These are phyloP conservation scores for Heliopora coerulea DNA, from an alignment of 92 coral and sea anemone species.

Conservation along the genomic window DNA sequence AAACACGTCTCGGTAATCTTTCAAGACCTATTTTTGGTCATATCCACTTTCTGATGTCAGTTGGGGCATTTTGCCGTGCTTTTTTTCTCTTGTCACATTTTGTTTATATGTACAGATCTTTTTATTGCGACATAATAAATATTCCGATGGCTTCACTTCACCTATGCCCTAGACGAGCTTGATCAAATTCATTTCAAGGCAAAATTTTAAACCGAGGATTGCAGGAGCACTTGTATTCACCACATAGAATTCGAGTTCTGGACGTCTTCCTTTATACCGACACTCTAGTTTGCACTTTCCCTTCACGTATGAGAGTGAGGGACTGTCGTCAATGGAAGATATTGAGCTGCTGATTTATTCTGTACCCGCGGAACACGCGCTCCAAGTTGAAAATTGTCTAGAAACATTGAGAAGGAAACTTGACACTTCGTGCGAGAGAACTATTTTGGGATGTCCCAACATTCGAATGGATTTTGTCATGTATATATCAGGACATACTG, in stretches of 20 bases:
- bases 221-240: conserved; percentile 6
- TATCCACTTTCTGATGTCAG: background rate
- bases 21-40: background rate
- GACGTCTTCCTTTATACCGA: conserved; percentile 7
- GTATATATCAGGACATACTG: too few relatives aligned
- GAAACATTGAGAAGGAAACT: too few relatives aligned
- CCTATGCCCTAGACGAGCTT: conserved; percentile 2
- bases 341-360: too few relatives aligned
- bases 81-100: too few relatives aligned
- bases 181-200: conserved; percentile 13
- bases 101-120: too few relatives aligned
- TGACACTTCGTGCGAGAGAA: too few relatives aligned
- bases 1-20: conserved; percentile 17
- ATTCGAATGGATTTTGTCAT: too few relatives aligned
- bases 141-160: background rate
- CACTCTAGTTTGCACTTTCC: conserved; percentile 15
- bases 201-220: conserved; percentile 13
- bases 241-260: conserved; percentile 21
- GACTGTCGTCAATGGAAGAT: too few relatives aligned
- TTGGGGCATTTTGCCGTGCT: too few relatives aligned
- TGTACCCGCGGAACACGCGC: too few relatives aligned
- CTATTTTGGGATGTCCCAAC: too few relatives aligned
- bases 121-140: background rate
- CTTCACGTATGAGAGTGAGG: conserved; percentile 7
- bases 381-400: too few relatives aligned